A percentile compares a stretch with the other conserved stretches of the same genome.
These are phyloP conservation scores for Rhagonycha fulva DNA, from an alignment of 2,888 invertebrate genomes.

Conservation along the genomic window DNA sequence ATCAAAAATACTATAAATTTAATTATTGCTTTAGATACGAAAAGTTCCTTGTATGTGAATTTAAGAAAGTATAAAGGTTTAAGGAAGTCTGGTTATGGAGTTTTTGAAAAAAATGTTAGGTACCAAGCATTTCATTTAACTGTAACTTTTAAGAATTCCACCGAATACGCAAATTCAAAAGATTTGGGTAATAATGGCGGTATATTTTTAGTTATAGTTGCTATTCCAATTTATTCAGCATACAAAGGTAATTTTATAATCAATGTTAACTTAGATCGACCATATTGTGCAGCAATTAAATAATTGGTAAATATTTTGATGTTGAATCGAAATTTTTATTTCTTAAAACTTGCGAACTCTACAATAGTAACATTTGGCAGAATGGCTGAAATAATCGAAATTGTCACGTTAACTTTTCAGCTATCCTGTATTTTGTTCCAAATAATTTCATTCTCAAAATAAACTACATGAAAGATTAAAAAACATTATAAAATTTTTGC, in stretches of 20 bases:
- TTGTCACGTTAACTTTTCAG: neutral
- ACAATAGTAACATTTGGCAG: neutral
- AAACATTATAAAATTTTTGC: slow-evolving; percentile 5
- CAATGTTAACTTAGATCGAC: neutral
- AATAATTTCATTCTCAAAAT: neutral
- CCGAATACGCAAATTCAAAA: slow-evolving; percentile 54
- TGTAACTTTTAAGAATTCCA: slow-evolving; percentile 68
- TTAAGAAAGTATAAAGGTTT: slow-evolving; percentile 70
- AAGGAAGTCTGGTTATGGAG: slow-evolving; percentile 62
- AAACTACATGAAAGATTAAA: neutral
- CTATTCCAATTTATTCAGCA: slow-evolving; percentile 73
- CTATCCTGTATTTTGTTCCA: neutral
- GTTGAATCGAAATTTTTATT: neutral
- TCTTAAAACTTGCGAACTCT: slow-evolving; percentile 19
- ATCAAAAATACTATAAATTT: neutral
- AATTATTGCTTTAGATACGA: slow-evolving; percentile 50
- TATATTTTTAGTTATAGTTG: slow-evolving; percentile 71
- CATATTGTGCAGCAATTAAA: neutral
- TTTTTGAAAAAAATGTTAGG: slow-evolving; percentile 61
- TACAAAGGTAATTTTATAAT: slow-evolving; percentile 69
- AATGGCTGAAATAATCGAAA: neutral
- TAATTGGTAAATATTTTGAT: neutral
- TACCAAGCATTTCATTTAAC: slow-evolving; percentile 77
- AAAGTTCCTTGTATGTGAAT: slow-evolving; percentile 64
- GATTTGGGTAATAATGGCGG: slow-evolving; percentile 50